Evolutionary conservation across 1,140 invertebrate species (phyloP), one percentile per base, ranked within the genome.

Genomic region (Caerostris darwini): DNA sequence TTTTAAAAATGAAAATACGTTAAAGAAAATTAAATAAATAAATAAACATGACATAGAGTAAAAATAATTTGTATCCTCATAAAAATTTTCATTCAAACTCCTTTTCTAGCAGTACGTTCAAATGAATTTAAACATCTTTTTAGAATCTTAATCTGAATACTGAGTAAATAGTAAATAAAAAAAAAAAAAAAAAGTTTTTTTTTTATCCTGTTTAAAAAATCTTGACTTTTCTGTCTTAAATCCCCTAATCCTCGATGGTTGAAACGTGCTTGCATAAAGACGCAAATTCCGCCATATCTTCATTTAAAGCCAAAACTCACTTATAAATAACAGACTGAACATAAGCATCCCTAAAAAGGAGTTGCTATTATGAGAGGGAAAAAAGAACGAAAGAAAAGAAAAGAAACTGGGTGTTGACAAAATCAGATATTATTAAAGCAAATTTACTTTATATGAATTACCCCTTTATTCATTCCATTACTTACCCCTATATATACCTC

Each of bases 291-390:
- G n/a, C 14, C 53, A 83, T 34, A 56, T 57, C 82, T 83, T 83
- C 82, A 56, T 56, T 58, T 83, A 83, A 10, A 57, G 6, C 56
- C 57, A 83, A 83, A 83, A 14, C 56, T n/a, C 82, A 83, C 82
- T 83, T 83, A 83, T 83, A 83, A 83, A 83, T 83, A 83, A 83
- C 82, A 83, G 82, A 58, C 56, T 8, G 82, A n/a, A 12, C 6
- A 57, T 50, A 53, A 77, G 71, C 71, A 77, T 77, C 7, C 61
- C 53, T 50, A 77, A 34, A 34, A 77, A 50, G 71, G 71, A 12
- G 71, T 77, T 34, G 50, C 34, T 2, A 14, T 67, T 6, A 14
- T 77, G 71, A n/a, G n/a, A n/a, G 5, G 5, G 50, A 50, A 77
- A 77, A 71, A 71, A 19, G 34, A 34, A 34, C 0, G 34, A 34